These are phyloP conservation scores for Halcyon malimbica DNA, from an alignment of 2,113 vertebrate species.

Conservation along the genomic window DNA sequence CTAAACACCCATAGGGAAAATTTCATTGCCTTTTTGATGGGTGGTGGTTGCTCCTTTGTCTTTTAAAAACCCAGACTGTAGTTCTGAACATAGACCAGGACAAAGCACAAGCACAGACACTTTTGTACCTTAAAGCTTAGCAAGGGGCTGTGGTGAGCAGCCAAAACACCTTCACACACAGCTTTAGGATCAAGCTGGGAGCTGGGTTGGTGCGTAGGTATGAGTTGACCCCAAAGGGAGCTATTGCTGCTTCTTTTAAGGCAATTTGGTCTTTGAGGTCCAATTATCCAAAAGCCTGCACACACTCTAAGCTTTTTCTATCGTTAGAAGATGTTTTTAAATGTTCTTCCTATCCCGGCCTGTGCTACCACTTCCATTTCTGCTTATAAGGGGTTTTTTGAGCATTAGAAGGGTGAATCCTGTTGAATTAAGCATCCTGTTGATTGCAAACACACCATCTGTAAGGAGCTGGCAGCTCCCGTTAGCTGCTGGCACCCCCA, in stretches of 20 bases:
- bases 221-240: background rate
- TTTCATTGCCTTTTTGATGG: background rate
- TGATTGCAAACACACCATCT: background rate
- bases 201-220: fast-evolving
- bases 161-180: background rate
- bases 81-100: background rate
- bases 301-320: background rate
- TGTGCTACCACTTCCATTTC: background rate
- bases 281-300: background rate
- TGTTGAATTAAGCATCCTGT: background rate
- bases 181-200: no score
- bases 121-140: background rate
- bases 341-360: background rate
- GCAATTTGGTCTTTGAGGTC: background rate
- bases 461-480: background rate
- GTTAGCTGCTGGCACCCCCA: background rate
- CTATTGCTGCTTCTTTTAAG: background rate
- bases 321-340: background rate
- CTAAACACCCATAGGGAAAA: fast-evolving
- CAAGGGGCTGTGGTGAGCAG: background rate
- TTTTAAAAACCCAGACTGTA: background rate
- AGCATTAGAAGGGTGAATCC: background rate
- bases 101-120: conserved; percentile 26
- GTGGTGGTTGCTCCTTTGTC: background rate
- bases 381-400: background rate